Evolutionary conservation across 2,113 vertebrate species (phyloP).

Genomic region (Pipa parva): DNA sequence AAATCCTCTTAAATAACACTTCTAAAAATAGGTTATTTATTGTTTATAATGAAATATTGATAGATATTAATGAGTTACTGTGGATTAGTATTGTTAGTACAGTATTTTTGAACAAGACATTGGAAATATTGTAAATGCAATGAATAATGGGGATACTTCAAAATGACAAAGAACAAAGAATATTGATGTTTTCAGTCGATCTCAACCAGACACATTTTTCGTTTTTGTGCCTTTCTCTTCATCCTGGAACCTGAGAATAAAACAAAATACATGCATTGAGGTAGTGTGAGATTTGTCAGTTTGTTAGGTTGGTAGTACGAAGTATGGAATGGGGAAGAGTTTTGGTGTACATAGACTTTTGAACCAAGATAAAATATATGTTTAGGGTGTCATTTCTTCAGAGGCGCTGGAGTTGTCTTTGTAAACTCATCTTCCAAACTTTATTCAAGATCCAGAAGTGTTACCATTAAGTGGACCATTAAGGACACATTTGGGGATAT

Average conservation of each 20-base stretch:
- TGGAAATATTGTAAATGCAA: not conserved
- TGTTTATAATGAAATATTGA: slow-evolving; percentile 19
- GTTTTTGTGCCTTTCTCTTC: slow-evolving; percentile 32
- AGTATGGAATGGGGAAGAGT: not conserved
- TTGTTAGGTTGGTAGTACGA: not conserved
- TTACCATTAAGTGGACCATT: not conserved
- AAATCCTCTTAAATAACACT: slow-evolving; percentile 3
- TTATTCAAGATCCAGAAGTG: not conserved
- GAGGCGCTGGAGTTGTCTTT: too few relatives aligned
- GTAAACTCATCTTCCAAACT: too few relatives aligned
- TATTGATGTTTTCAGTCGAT: slow-evolving; percentile 33
- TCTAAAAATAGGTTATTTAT: slow-evolving; percentile 27
- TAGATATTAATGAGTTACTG: slow-evolving; percentile 10
- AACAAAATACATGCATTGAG: slow-evolving; percentile 38
- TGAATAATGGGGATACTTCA: not conserved
- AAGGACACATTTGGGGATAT: not conserved
- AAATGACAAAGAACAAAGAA: slow-evolving; percentile 5
- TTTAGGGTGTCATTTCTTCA: not conserved
- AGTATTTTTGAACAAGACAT: slow-evolving; percentile 7
- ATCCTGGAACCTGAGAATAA: slow-evolving; percentile 37
- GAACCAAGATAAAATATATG: too few relatives aligned
- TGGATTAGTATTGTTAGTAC: slow-evolving; percentile 36
- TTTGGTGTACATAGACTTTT: not conserved
- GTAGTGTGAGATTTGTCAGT: slow-evolving; percentile 28
- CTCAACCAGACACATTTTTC: slow-evolving; percentile 30